These are phyloP conservation scores for Cirrhinus mrigala DNA, from an alignment of 2,797 vertebrate genomes.

Conservation along the genomic window DNA sequence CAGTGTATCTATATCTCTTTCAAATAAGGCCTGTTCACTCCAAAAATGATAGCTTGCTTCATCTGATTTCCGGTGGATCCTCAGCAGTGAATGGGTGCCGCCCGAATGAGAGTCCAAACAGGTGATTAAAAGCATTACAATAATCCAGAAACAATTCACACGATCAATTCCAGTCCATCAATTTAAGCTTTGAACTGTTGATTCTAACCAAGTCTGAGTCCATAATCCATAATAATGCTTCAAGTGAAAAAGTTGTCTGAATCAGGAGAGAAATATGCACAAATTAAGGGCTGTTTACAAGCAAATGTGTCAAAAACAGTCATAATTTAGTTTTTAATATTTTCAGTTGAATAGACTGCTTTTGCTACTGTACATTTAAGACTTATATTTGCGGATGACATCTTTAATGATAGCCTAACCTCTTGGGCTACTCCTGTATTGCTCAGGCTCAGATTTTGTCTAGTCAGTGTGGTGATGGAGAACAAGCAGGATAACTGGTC, in stretches of 20 bases:
- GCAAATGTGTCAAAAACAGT: background rate
- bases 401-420: too few relatives aligned
- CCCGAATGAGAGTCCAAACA: background rate
- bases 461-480: slow-evolving; percentile 14
- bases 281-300: background rate
- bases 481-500: slow-evolving; percentile 46
- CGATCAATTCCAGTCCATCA: background rate
- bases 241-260: background rate
- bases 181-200: background rate
- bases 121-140: background rate
- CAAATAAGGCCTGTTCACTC: background rate
- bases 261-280: background rate
- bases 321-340: background rate
- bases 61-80: background rate
- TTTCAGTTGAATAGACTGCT: too few relatives aligned
- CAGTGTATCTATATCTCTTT: background rate
- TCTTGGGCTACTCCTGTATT: background rate
- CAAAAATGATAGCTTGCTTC: background rate
- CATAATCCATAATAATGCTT: background rate
- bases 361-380: too few relatives aligned
- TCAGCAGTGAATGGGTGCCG: background rate
- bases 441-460: background rate
- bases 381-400: background rate
- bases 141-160: background rate
- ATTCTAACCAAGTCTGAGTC: background rate